Evolutionary conservation across 2,888 invertebrate genomes (phyloP).

Genomic region (Hydriomena furcata): DNA sequence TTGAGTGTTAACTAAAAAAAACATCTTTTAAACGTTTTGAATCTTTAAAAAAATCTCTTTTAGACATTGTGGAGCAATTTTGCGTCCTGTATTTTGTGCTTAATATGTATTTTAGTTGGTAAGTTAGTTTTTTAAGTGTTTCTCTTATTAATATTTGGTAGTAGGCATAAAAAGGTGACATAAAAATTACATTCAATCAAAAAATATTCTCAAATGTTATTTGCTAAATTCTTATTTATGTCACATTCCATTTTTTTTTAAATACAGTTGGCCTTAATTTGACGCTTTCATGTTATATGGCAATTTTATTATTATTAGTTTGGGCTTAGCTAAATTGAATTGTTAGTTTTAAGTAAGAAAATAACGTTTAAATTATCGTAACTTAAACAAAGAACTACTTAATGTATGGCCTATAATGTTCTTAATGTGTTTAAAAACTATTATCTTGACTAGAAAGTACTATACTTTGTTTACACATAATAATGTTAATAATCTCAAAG

Average conservation of each 20-base stretch:
- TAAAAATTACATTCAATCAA: conserved; percentile 5
- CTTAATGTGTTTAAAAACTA: not conserved
- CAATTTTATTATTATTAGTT: conserved; percentile 7
- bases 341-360: conserved; percentile 7
- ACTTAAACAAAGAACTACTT: conserved; percentile 4
- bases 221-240: conserved; percentile 7
- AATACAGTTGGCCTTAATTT: conserved; percentile 1
- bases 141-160: conserved; percentile 1
- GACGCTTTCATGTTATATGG: not conserved
- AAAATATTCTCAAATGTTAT: conserved; percentile 1
- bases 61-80: conserved; percentile 4
- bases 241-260: conserved; percentile 24
- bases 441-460: not conserved
- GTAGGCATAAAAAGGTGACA: conserved; percentile 18
- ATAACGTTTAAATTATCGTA: not conserved
- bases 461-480: not conserved
- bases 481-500: not conserved
- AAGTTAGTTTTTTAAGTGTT: conserved; percentile 15
- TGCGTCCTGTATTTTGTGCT: conserved; percentile 7
- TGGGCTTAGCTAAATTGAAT: conserved; percentile 10
- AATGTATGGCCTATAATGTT: conserved; percentile 17
- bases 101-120: conserved; percentile 10
- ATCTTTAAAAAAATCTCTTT: conserved; percentile 4
- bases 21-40: not conserved
- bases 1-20: not conserved